Conservation (phyloP, 2,113 vertebrate species). For the Pituophis catenifer region DNA sequence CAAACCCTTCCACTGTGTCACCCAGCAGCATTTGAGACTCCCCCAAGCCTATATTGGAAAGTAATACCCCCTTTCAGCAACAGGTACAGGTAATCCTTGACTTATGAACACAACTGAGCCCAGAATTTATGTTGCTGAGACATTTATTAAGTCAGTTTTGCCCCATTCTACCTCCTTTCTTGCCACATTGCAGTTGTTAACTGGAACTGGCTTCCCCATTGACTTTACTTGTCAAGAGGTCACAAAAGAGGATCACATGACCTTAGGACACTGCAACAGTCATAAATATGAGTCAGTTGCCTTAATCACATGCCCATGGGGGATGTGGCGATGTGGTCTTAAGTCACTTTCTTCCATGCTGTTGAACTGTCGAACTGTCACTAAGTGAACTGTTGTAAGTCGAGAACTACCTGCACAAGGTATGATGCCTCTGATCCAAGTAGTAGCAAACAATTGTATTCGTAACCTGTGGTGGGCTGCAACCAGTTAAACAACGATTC, state of each 20-base stretch:
- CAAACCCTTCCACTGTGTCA: neutral
- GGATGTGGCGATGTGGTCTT: neutral
- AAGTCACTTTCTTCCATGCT: too few species aligned
- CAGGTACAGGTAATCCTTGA: neutral
- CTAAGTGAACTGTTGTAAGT: too few species aligned
- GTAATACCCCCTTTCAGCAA: neutral
- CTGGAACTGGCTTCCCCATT: neutral
- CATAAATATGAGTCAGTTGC: neutral
- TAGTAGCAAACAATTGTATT: neutral
- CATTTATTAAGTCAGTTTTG: neutral
- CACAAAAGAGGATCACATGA: neutral
- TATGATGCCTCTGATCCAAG: neutral
- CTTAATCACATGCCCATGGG: neutral
- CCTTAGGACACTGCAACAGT: neutral
- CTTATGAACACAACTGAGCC: neutral
- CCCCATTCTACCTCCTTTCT: neutral
- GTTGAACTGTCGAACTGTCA: too few species aligned
- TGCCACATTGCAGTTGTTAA: neutral
- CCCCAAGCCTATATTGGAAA: neutral
- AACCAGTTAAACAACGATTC: too few species aligned
- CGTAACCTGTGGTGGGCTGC: neutral
- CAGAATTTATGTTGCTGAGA: neutral
- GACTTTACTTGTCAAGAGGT: neutral
- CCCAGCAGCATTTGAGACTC: neutral
- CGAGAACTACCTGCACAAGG: too few species aligned